phyloP scores from a whole-genome alignment of 2,797 vertebrate species.

The Aeoliscus strigatus region DNA sequence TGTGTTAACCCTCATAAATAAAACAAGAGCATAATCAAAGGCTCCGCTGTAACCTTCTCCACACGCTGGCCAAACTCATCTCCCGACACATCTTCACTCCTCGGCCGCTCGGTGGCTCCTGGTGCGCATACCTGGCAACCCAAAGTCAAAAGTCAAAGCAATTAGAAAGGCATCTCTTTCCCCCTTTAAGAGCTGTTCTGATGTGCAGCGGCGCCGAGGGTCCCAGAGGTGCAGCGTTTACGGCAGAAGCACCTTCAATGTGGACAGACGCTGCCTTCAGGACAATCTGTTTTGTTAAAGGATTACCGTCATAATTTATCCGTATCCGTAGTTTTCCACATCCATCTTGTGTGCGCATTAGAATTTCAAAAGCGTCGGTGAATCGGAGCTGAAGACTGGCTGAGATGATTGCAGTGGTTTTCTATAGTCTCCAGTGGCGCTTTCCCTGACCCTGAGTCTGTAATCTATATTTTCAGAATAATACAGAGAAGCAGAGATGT shows the following conservation, averaged over 20 bases:
- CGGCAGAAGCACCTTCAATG: slow-evolving; percentile 13
- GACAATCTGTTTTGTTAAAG: slow-evolving; percentile 46
- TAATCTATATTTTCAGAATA: slow-evolving; percentile 74
- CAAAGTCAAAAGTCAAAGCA: slow-evolving; percentile 54
- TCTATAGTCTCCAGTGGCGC: slow-evolving; percentile 60
- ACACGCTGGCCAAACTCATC: slow-evolving; percentile 30
- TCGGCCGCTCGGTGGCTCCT: no score
- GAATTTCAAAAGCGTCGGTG: slow-evolving; percentile 59
- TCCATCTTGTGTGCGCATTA: slow-evolving; percentile 59
- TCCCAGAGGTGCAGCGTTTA: slow-evolving; percentile 44
- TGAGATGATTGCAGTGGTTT: slow-evolving; percentile 67
- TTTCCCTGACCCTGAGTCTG: slow-evolving; percentile 58
- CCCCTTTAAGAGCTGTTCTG: slow-evolving; percentile 33
- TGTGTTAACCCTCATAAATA: slow-evolving; percentile 58
- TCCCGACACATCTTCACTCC: slow-evolving; percentile 29
- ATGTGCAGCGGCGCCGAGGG: slow-evolving; percentile 24
- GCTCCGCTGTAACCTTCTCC: no score
- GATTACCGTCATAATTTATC: slow-evolving; percentile 44
- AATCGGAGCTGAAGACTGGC: slow-evolving; percentile 41
- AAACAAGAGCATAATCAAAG: slow-evolving; percentile 48
- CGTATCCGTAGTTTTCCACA: slow-evolving; percentile 59
- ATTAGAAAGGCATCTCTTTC: slow-evolving; percentile 62
- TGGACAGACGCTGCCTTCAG: slow-evolving; percentile 34
- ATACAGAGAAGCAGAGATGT: slow-evolving; percentile 65
- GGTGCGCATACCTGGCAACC: no score